Conservation (phyloP, 1,140 invertebrate species). For the Orius laevigatus region DNA sequence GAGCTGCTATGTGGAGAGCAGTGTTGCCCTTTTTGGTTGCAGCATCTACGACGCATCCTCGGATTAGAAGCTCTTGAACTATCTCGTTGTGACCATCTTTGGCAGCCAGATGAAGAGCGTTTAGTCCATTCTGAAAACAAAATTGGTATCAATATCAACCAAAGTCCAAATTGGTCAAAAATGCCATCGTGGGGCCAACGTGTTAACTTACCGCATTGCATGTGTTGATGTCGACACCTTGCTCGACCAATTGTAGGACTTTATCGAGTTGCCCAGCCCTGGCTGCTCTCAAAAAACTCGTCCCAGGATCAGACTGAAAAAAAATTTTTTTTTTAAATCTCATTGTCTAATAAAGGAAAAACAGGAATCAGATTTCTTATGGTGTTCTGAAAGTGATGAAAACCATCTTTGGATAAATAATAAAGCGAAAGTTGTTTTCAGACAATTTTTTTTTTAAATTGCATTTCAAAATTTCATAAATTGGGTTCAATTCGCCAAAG, state of each 20-base stretch:
- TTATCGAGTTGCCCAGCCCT: constrained; percentile 91
- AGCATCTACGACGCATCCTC: constrained; percentile 85
- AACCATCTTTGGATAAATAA: background rate
- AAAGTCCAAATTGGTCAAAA: background rate
- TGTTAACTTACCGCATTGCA: constrained; percentile 78
- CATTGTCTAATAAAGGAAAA: too few relatives aligned
- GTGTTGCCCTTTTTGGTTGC: constrained; percentile 99
- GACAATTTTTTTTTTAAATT: too few relatives aligned
- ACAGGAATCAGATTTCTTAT: too few relatives aligned
- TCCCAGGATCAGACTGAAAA: constrained; percentile 64
- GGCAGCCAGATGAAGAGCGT: constrained; percentile 91
- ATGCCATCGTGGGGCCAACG: background rate
- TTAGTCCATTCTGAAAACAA: constrained; percentile 77
- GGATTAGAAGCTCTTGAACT: constrained; percentile 74
- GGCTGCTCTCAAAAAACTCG: constrained; percentile 81
- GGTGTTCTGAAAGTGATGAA: background rate
- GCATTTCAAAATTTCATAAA: too few relatives aligned
- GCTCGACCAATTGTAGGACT: constrained; percentile 84
- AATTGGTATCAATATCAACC: constrained; percentile 1
- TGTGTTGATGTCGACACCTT: constrained; percentile 90
- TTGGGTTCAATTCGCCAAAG: too few relatives aligned
- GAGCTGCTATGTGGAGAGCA: constrained; percentile 95
- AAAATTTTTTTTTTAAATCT: constrained; percentile 16
- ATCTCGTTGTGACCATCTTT: constrained; percentile 96
- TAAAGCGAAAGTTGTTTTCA: background rate